Conservation (phyloP, 2,797 vertebrate species). For the Hippoglossus hippoglossus region DNA sequence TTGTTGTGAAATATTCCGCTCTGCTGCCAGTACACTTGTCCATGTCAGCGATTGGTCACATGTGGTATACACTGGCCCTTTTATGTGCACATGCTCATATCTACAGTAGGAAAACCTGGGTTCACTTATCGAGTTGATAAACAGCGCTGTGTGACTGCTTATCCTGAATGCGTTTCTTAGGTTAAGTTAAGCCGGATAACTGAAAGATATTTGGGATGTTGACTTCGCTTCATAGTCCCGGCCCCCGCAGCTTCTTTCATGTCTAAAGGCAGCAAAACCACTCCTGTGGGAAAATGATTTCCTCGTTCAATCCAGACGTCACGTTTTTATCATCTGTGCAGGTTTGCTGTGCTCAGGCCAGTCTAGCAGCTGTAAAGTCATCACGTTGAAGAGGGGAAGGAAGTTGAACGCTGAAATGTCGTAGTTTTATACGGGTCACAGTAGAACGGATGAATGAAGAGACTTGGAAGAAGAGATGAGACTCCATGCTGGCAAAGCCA, state of each 20-base stretch:
- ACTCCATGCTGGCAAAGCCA: conserved; percentile 59
- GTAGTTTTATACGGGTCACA: conserved; percentile 36
- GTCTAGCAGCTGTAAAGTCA: conserved; percentile 50
- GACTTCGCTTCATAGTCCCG: no score
- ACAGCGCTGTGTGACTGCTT: no score
- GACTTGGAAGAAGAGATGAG: conserved; percentile 23
- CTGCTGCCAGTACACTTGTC: no score
- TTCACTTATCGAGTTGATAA: no score
- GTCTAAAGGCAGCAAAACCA: conserved; percentile 32
- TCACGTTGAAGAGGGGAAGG: conserved; percentile 53
- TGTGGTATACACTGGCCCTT: no score
- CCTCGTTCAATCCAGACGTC: conserved; percentile 35
- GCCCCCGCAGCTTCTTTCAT: conserved; percentile 4
- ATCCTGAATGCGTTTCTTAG: no score
- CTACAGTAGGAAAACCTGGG: no score
- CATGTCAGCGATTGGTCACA: no score
- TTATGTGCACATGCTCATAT: no score
- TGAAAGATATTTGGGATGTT: no score
- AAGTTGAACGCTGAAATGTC: conserved; percentile 44
- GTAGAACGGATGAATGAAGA: conserved; percentile 22
- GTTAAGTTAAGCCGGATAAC: no score
- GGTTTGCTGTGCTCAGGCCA: conserved; percentile 42
- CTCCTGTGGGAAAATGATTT: conserved; percentile 42
- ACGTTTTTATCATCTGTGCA: conserved; percentile 45
- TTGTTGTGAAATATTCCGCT: no score